These are phyloP conservation scores for Crocodylus rhombifer DNA, from an alignment of 2,797 vertebrate species.

Conservation along the genomic window DNA sequence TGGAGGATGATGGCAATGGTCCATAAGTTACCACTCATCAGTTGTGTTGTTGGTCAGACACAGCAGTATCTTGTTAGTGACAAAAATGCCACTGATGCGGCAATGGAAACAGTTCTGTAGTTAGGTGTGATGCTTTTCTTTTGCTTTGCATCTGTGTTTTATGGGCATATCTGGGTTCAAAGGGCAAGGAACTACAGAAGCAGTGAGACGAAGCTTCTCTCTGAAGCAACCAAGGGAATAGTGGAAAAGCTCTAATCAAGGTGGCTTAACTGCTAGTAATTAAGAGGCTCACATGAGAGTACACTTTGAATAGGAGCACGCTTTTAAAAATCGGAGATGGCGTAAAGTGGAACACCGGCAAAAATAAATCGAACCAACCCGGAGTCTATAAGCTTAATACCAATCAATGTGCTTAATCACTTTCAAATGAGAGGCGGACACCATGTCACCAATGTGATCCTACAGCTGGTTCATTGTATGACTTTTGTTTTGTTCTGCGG, in stretches of 20 bases:
- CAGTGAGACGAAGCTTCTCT: not conserved
- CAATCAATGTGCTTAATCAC: not conserved
- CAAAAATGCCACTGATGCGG: not conserved
- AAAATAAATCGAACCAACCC: not conserved
- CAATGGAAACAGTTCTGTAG: slow-evolving; percentile 20
- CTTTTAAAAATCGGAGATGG: not conserved
- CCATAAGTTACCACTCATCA: slow-evolving; percentile 60
- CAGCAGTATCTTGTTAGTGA: not conserved
- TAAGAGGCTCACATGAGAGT: not conserved
- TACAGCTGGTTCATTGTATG: not conserved
- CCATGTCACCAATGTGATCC: not conserved
- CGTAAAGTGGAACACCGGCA: not conserved
- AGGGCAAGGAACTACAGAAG: not conserved
- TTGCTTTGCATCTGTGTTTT: too few species aligned
- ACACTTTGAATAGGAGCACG: too few species aligned
- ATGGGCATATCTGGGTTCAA: not conserved
- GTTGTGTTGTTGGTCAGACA: slow-evolving; percentile 56
- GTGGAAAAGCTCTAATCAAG: not conserved
- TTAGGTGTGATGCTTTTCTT: not conserved
- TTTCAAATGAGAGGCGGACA: not conserved
- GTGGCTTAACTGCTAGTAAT: not conserved
- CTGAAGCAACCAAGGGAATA: not conserved
- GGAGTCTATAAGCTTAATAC: rapidly evolving
- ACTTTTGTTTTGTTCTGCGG: not conserved
- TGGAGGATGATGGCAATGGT: slow-evolving; percentile 59